phyloP scores from a whole-genome alignment of 2,888 invertebrate species.

The Eupeodes luniger region DNA sequence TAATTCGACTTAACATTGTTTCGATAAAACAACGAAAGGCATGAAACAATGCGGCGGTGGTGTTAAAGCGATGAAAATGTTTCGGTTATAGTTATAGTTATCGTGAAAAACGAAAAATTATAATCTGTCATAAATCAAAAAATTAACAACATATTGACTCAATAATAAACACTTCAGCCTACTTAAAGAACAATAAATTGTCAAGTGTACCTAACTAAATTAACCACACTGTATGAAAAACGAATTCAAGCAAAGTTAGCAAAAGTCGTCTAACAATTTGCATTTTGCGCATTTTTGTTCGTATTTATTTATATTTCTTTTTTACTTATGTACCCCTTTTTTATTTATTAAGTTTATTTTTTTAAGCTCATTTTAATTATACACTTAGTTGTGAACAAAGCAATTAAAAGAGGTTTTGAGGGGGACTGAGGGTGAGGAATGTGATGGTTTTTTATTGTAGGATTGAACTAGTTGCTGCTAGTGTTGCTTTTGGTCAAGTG shows the following conservation, averaged over 20 bases:
- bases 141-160: too few species aligned
- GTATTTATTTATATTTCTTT: slow-evolving; percentile 3
- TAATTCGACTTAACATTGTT: too few species aligned
- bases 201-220: neutral
- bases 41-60: too few species aligned
- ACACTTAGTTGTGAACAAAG: slow-evolving; percentile 50
- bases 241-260: neutral
- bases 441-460: slow-evolving; percentile 16
- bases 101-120: too few species aligned
- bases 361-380: slow-evolving; percentile 58
- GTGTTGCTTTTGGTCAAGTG: slow-evolving; percentile 59
- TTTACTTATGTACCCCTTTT: neutral
- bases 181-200: neutral
- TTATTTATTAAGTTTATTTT: slow-evolving; percentile 15
- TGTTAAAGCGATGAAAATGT: too few species aligned
- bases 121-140: too few species aligned
- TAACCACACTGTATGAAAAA: neutral
- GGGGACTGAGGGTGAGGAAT: slow-evolving; percentile 12
- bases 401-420: slow-evolving; percentile 38
- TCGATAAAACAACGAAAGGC: too few species aligned
- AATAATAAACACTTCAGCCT: too few species aligned
- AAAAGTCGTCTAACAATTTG: slow-evolving; percentile 58
- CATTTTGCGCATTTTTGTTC: slow-evolving; percentile 58
- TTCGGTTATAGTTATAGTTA: too few species aligned
- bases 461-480: slow-evolving; percentile 54